Evolutionary conservation across 2,888 invertebrate species (phyloP).

Genomic region (Philaethria dido): DNA sequence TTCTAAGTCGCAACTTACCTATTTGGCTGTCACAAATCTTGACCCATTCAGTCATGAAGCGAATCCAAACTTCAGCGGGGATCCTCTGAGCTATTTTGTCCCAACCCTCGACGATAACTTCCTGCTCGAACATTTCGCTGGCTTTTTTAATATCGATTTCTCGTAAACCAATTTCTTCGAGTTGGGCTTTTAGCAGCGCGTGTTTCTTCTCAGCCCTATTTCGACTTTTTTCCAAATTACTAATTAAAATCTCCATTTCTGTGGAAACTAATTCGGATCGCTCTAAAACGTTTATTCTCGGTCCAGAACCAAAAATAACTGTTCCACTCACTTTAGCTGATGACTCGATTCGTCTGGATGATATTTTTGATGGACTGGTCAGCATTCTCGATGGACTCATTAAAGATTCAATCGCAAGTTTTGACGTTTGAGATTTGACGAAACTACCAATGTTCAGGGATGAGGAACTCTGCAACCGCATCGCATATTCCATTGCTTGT

Average conservation of each 20-base stretch:
- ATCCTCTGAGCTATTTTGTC: conserved; percentile 85
- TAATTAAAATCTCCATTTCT: conserved; percentile 77
- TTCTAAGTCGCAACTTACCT: conserved; percentile 84
- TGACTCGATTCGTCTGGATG: conserved; percentile 66
- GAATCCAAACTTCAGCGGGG: conserved; percentile 84
- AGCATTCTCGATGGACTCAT: conserved; percentile 60
- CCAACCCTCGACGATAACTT: conserved; percentile 78
- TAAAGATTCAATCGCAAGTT: conserved; percentile 55
- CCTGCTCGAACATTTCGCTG: conserved; percentile 74
- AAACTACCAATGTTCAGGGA: conserved; percentile 60
- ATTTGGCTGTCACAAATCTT: conserved; percentile 80
- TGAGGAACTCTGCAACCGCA: conserved; percentile 58
- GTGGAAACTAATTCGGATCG: conserved; percentile 75
- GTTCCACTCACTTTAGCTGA: conserved; percentile 67
- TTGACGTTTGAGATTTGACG: conserved; percentile 61
- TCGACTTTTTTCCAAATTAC: conserved; percentile 57
- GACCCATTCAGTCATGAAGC: conserved; percentile 85
- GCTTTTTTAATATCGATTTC: conserved; percentile 78
- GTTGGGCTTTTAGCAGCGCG: conserved; percentile 73
- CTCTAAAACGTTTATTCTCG: conserved; percentile 79
- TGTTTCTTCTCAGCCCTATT: conserved; percentile 63
- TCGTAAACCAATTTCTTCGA: conserved; percentile 83
- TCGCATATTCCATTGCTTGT: conserved; percentile 70
- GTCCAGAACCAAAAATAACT: conserved; percentile 60
- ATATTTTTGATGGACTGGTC: conserved; percentile 53